Base-by-base conservation (phyloP, 1,140 invertebrate genomes). In the Tetragonula clypearis region DNA sequence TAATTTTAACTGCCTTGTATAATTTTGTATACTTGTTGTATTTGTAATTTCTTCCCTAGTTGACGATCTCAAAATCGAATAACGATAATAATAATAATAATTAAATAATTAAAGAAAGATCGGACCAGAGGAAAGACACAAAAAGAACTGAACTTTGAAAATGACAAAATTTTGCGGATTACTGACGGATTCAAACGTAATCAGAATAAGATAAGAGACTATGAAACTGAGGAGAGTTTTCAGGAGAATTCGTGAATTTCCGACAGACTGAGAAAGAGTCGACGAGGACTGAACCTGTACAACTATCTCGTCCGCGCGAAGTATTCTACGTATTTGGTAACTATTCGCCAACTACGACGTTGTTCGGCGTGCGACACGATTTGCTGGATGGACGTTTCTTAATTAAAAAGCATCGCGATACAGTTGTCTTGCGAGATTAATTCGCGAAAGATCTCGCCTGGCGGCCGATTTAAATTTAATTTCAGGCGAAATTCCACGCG, bases 331-430 rank as follows among this genome's bases (percentile, higher is more conserved):
- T 23, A 58, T 58, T 74, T 56, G 56, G 56, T 5, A 58, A 58
- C 15, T 58, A 9, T 56, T 56, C 6, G 21, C 30, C 14, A 60
- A 77, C 21, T 62, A 35, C 30, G 9, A 0, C 30, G n/a, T 19
- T 35, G 30, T 68, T 41, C 0, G n/a, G n/a, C 19, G 17, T 11
- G n/a, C 1, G 1, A 12, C 14, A 23, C 35, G 30, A 72, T 73
- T 53, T 58, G 69, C 35, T 12, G 60, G 19, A n/a, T 30, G 80
- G 49, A 30, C 58, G 56, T 82, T 30, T 68, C 53, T 76, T 30
- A 76, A 82, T 82, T 76, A 82, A 82, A 72, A 49, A 62, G 58
- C 56, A 14, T 35, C 49, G 62, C 53, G 30, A 68, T 49, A 49
- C 53, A 60, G 41, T 79, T 65, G 26, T 82, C 71, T 17, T 55